Conservation (phyloP, 2,113 vertebrate genomes). For the Plecturocebus donacophilus region DNA sequence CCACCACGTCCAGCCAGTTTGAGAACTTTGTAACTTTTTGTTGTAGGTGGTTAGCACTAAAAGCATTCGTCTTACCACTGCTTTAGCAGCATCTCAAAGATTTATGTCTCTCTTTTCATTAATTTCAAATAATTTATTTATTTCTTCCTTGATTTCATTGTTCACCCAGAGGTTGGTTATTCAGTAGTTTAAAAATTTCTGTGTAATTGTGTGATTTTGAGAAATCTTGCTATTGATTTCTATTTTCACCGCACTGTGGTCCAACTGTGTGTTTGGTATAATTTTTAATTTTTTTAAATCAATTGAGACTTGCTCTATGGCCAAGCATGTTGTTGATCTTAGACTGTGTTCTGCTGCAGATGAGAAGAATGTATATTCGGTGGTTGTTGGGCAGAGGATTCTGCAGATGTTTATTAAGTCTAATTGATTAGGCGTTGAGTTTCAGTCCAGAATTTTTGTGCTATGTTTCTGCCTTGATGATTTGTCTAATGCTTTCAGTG, state of each 20-base stretch:
- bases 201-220: neutral
- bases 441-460: neutral
- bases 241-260: neutral
- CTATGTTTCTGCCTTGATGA: neutral
- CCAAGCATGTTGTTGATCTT: neutral
- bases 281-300: neutral
- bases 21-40: neutral
- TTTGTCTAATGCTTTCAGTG: neutral
- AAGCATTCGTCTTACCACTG: neutral
- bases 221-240: neutral
- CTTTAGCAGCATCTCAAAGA: neutral
- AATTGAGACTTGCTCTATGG: neutral
- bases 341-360: neutral
- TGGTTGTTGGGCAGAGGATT: neutral
- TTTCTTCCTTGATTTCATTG: neutral
- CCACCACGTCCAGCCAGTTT: neutral
- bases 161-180: neutral
- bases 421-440: neutral
- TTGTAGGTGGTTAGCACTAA: neutral
- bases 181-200: neutral
- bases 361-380: neutral
- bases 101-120: neutral
- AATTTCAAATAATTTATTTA: neutral
- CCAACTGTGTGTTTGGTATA: neutral
- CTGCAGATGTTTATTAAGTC: neutral